Conservation (phyloP, 2,113 vertebrate species). For the Nesoenas mayeri region DNA sequence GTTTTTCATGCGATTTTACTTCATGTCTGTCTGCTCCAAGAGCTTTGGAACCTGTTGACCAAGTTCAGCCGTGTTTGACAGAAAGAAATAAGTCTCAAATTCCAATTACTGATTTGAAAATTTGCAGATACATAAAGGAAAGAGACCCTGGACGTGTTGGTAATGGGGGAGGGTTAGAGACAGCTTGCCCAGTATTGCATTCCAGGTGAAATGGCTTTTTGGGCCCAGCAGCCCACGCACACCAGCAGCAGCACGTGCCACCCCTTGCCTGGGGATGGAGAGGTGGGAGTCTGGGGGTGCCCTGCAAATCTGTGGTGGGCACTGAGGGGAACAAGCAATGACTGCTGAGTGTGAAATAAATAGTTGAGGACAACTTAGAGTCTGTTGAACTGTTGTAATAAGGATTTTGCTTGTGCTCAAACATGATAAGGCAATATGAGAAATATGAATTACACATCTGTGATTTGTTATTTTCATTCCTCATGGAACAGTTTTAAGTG, state of each 20-base stretch:
- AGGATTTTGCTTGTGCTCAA: background rate
- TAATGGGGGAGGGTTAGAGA: background rate
- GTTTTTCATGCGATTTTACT: background rate
- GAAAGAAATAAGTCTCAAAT: background rate
- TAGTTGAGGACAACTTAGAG: background rate
- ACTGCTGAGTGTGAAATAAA: background rate
- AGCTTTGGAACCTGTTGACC: background rate
- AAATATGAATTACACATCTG: background rate
- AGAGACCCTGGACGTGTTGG: background rate
- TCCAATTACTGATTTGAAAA: background rate
- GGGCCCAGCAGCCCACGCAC: background rate
- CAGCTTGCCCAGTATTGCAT: background rate
- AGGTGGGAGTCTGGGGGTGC: background rate
- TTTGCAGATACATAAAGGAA: background rate
- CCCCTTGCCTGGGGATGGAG: background rate
- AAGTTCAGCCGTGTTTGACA: background rate
- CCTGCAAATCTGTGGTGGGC: background rate
- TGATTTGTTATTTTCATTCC: background rate
- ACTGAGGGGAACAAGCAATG: background rate
- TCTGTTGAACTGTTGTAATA: background rate
- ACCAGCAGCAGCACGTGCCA: fast-evolving
- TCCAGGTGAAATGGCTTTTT: background rate
- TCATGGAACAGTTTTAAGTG: background rate
- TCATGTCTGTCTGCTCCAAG: background rate
- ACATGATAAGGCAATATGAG: background rate